phyloP scores from a whole-genome alignment of 2,797 vertebrate genomes.

The Intellagama lesueurii region DNA sequence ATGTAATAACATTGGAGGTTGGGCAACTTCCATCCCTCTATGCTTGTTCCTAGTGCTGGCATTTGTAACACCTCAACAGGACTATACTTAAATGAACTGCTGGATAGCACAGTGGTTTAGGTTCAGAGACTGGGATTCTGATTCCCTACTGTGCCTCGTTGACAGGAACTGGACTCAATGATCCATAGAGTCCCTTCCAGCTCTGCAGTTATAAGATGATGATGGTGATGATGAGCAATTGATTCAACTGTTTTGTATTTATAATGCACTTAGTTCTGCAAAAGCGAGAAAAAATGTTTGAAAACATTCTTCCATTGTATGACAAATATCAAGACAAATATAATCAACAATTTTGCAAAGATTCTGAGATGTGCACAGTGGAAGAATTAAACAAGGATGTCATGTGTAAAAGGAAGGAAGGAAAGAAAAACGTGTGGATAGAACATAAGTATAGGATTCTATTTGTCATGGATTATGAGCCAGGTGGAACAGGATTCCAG shows the following conservation, averaged over 20 bases:
- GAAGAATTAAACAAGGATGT: not conserved
- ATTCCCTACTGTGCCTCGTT: no score
- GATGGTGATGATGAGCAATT: not conserved
- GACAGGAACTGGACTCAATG: no score
- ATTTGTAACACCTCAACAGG: no score
- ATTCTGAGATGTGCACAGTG: not conserved
- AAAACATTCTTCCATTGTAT: not conserved
- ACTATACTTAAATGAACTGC: no score
- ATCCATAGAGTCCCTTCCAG: no score
- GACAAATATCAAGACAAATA: no score
- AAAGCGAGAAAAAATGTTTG: not conserved
- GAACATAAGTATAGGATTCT: not conserved
- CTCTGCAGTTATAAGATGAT: not conserved
- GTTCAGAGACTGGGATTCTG: no score
- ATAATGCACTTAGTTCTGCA: not conserved
- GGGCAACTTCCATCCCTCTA: no score
- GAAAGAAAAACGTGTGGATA: not conserved
- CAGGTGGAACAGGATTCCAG: not conserved
- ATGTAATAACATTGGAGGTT: no score
- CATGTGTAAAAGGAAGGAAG: not conserved
- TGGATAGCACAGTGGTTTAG: no score
- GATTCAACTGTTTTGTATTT: not conserved
- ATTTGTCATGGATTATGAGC: slow-evolving; percentile 13
- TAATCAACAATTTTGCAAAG: not conserved
- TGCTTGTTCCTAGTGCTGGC: no score